Base-by-base conservation (phyloP, 2,888 invertebrate species). In the Harpalus rubripes region DNA sequence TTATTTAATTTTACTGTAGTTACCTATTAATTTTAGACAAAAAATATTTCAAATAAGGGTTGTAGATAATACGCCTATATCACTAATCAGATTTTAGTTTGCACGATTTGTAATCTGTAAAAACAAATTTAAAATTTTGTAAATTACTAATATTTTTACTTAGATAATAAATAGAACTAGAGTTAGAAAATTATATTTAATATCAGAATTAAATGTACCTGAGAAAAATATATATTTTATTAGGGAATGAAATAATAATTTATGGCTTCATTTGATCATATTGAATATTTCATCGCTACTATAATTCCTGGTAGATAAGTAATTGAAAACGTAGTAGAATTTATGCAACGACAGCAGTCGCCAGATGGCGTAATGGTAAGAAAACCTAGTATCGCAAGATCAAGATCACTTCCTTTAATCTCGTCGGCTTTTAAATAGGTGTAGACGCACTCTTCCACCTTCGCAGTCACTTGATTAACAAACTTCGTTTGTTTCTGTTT, bases 401-500 rank as follows among this genome's bases (percentile, higher is more conserved):
- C 26, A 0, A 68, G 68, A 68, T 68, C 68, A n/a, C 39, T 65
- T 68, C n/a, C 32, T 68, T 68, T 68, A 26, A 68, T 10, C 12
- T 52, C 56, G 10, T 10, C 10, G n/a, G 39, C 76, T 16, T 78
- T 56, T 32, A 78, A 78, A 26, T n/a, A 32, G 58, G 32, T 78
- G 59, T 6, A 76, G 16, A 52, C 26, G 41, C 16, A 76, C 56
- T 7, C 22, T 44, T 76, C 16, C 68, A 68, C 68, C 68, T 76
- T 52, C 44, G 22, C 8, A 76, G 76, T 76, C 16, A 78, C 78
- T 78, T 78, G 78, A 78, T 78, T 78, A 78, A 78, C 78, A 78
- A 78, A 78, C 78, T 78, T 78, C 56, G 78, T 58, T 59, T 78
- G 78, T 78, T 78, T 78, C 78, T 78, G 59, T 78, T 78, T 58